Percentiles rank a stretch among this genome's conserved stretches.
phyloP scores from a whole-genome alignment of 2,888 invertebrate species.

The Acronicta leporina region DNA sequence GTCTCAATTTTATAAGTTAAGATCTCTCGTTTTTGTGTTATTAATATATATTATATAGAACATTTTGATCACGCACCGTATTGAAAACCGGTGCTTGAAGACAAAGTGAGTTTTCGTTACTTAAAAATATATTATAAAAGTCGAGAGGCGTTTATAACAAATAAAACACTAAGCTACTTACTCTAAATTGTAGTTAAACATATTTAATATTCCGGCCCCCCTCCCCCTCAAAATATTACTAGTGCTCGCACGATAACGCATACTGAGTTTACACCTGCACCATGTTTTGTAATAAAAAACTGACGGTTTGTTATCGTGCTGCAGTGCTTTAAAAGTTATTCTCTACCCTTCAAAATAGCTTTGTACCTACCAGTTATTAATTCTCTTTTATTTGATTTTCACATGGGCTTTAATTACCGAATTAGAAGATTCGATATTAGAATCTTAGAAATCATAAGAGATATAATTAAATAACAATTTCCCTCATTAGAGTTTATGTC shows the following conservation, averaged over 20 bases:
- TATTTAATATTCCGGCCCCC: slow-evolving; percentile 24
- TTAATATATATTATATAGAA: slow-evolving; percentile 39
- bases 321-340: slow-evolving; percentile 2
- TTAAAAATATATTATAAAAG: slow-evolving; percentile 7
- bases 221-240: slow-evolving; percentile 27
- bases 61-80: slow-evolving; percentile 48
- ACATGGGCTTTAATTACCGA: background rate
- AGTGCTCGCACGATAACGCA: background rate
- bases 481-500: slow-evolving; percentile 8
- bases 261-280: background rate
- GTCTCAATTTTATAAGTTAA: slow-evolving; percentile 26
- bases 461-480: slow-evolving; percentile 9
- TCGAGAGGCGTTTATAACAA: slow-evolving; percentile 49
- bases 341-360: slow-evolving; percentile 6
- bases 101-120: slow-evolving; percentile 26
- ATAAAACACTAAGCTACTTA: slow-evolving; percentile 45
- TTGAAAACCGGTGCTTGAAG: slow-evolving; percentile 29
- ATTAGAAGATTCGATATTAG: slow-evolving; percentile 2
- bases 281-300: background rate
- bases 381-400: background rate
- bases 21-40: slow-evolving; percentile 31
- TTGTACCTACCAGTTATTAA: background rate
- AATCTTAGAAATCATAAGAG: background rate
- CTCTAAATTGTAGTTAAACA: slow-evolving; percentile 29
- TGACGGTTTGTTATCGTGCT: too few relatives aligned